Base-by-base conservation (phyloP, 1,140 invertebrate species). In the Bombus haemorrhoidalis region DNA sequence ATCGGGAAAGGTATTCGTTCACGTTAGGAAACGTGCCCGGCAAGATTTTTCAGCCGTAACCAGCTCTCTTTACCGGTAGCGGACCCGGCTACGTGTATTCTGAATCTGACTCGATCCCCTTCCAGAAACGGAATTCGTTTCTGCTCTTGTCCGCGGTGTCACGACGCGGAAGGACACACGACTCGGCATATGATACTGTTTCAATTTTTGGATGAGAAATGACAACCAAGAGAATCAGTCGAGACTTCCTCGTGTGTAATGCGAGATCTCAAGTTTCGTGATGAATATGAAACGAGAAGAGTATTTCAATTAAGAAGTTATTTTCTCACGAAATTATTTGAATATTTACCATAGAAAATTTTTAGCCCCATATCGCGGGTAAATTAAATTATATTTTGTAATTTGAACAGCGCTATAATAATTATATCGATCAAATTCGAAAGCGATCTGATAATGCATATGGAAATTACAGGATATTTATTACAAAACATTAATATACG, bases 1-100 rank as follows among this genome's bases (percentile, higher is more conserved):
- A 83, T n/a, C 66, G 75, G 64, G 75, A 71, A 62, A 79, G 82
- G 66, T 84, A 84, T 84, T 84, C 82, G 82, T 84, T 79, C 75
- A 79, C 82, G 82, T 84, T 84, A 84, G 75, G 66, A 71, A 79
- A 84, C 82, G 82, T 72, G 82, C 66, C 66, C 28, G 37, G 66
- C 47, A 84, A 79, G 75, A 84, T 84, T 84, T 84, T 79, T 84
- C 82, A 84, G 39, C 64, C 25, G 41, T 68, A 41, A 69, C 62
- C 39, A 32, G n/a, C 47, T 41, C 62, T 37, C 53, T 84, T 79
- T 71, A 28, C 75, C 32, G 32, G 34, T 13, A 15, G 6, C 73
- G 39, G 39, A 47, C 37, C 22, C n/a, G 8, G 72, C 47, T 76
- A 39, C 64, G 39, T 78, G 82, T 43, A 78, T 78, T 83, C 47